Percentiles rank a stretch among this genome's conserved stretches.
Conservation (phyloP, 2,113 vertebrate species). For the Misgurnus mizolepis region DNA sequence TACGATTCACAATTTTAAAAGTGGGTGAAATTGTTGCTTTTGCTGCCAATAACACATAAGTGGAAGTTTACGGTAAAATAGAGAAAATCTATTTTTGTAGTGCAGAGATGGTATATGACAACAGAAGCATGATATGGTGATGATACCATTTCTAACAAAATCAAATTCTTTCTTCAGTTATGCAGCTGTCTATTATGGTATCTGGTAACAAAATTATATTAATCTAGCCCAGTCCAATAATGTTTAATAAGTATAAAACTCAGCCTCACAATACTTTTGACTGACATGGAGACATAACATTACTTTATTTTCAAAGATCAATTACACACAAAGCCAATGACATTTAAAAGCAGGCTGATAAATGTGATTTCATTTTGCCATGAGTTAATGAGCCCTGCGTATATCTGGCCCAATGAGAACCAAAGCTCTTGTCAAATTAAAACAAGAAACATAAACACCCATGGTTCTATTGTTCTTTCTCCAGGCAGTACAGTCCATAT, state of each 20-base stretch:
- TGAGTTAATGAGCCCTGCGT: conserved; percentile 26
- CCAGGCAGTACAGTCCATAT: too few species aligned
- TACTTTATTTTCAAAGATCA: neutral
- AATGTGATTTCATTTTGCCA: neutral
- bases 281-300: neutral
- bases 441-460: neutral
- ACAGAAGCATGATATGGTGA: too few species aligned
- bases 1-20: neutral
- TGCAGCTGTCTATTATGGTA: conserved; percentile 7
- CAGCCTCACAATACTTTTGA: neutral
- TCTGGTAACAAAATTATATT: neutral
- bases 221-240: conserved; percentile 7
- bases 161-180: neutral
- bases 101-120: too few species aligned
- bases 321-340: conserved; percentile 8
- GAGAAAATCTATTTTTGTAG: too few species aligned
- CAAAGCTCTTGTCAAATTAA: conserved; percentile 23
- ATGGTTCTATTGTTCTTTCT: conserved; percentile 8
- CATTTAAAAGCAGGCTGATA: conserved; percentile 10
- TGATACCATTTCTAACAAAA: neutral
- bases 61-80: too few species aligned
- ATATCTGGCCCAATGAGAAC: neutral
- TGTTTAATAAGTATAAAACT: conserved; percentile 17
- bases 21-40: too few species aligned
- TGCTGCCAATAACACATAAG: too few species aligned